Evolutionary conservation across 92 coral and sea anemone species (phyloP).

Genomic region (Phenganax stokvisi): DNA sequence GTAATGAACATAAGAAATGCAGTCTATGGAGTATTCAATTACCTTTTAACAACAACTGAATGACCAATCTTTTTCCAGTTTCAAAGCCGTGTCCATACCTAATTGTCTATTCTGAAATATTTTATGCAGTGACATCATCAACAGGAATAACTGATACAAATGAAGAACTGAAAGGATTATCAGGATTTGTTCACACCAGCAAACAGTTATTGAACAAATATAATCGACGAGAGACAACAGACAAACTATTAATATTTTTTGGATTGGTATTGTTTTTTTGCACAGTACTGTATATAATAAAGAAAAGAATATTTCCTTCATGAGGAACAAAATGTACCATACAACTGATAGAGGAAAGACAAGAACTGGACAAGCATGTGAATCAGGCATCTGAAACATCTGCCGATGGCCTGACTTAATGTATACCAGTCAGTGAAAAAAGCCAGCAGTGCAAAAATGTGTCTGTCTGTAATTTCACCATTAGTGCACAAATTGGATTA

Average conservation of each 20-base stretch:
- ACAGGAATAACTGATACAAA: conserved; percentile 77
- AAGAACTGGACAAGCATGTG: background rate
- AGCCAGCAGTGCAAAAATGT: background rate
- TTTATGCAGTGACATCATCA: conserved; percentile 67
- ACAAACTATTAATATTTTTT: conserved; percentile 78
- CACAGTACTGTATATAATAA: conserved; percentile 80
- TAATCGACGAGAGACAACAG: conserved; percentile 83
- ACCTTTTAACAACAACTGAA: too few relatives aligned
- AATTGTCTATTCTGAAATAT: background rate
- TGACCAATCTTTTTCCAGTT: too few relatives aligned
- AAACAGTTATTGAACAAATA: conserved; percentile 84
- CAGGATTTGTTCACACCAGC: conserved; percentile 84
- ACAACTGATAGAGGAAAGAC: background rate
- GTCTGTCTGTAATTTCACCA: too few relatives aligned
- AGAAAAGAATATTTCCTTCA: conserved; percentile 63
- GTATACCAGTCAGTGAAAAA: background rate
- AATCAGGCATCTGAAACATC: background rate
- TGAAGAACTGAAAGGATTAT: conserved; percentile 82
- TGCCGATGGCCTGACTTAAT: background rate
- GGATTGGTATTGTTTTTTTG: conserved; percentile 81
- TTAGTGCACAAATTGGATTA: too few relatives aligned
- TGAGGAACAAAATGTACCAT: conserved; percentile 8
- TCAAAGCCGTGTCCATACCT: too few relatives aligned
- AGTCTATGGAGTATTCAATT: too few relatives aligned
- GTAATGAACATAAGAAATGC: too few relatives aligned